Conservation (phyloP, 2,888 invertebrate genomes). For the Tenthredo livida region DNA sequence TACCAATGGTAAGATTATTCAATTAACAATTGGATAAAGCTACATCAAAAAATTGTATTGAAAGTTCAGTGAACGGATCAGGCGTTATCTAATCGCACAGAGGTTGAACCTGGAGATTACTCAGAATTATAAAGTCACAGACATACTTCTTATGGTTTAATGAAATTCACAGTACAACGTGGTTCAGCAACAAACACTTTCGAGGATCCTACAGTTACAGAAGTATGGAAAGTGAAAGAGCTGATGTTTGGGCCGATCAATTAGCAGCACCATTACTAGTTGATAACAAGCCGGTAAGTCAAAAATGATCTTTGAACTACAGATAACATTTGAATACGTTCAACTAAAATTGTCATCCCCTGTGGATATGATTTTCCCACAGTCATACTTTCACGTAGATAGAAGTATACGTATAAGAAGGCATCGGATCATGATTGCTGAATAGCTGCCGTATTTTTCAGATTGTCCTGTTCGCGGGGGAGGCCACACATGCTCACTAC, state of each 20-base stretch:
- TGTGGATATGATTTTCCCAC: background rate
- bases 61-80: too few relatives aligned
- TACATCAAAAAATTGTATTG: too few relatives aligned
- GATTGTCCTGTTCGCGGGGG: background rate
- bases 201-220: conserved; percentile 85
- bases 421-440: background rate
- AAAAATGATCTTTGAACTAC: background rate
- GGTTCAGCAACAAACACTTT: conserved; percentile 84
- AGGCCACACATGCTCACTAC: background rate
- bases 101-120: too few relatives aligned
- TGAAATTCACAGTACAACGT: conserved; percentile 81
- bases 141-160: background rate
- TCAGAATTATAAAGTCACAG: too few relatives aligned
- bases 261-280: conserved; percentile 80
- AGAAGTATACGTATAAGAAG: background rate
- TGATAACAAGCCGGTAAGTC: conserved; percentile 68
- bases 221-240: conserved; percentile 78
- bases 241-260: conserved; percentile 77
- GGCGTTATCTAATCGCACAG: too few relatives aligned
- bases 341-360: background rate
- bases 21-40: too few relatives aligned
- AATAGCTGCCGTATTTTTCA: background rate
- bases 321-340: background rate
- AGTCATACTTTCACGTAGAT: background rate
- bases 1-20: background rate